Evolutionary conservation across 53 echinoderm and acorn worm species (phyloP).

Genomic region (Actinopyga echinites): DNA sequence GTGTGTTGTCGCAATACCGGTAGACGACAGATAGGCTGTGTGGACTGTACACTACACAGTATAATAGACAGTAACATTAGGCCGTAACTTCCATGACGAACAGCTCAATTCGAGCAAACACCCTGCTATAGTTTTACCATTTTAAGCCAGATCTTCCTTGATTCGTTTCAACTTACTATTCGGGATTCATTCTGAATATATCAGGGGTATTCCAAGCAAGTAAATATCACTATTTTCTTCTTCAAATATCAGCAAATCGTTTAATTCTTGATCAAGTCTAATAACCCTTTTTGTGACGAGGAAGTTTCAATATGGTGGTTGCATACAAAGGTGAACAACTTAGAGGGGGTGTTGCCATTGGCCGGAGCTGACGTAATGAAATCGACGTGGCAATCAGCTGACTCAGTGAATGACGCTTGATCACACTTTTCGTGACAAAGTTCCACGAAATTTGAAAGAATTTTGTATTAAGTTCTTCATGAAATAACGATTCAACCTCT

Average conservation of each 20-base stretch:
- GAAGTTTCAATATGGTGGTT: conserved; percentile 99
- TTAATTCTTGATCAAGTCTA: conserved; percentile 32
- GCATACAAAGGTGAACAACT: conserved; percentile 64
- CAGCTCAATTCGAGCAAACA: background rate
- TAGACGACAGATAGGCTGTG: conserved; percentile 5
- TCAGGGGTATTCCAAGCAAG: conserved; percentile 62
- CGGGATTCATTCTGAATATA: conserved; percentile 99
- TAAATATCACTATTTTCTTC: conserved; percentile 46
- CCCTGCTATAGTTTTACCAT: background rate
- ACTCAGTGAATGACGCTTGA: conserved; percentile 48
- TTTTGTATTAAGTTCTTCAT: too few relatives aligned
- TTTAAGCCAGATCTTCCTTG: background rate
- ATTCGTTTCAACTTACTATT: conserved; percentile 82
- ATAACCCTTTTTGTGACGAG: conserved; percentile 56
- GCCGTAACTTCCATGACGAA: background rate
- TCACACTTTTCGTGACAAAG: too few relatives aligned
- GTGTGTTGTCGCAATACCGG: conserved; percentile 13
- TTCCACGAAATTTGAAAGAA: too few relatives aligned
- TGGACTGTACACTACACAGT: background rate
- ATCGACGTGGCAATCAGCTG: conserved; percentile 99
- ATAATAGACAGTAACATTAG: background rate
- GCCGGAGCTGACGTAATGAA: conserved; percentile 96
- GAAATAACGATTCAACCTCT: too few relatives aligned
- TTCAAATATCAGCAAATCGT: conserved; percentile 37
- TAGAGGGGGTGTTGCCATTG: conserved; percentile 97